Evolutionary conservation across 2,797 vertebrate genomes (phyloP), one percentile per base, ranked within the genome.

Genomic region (Saguinus oedipus): DNA sequence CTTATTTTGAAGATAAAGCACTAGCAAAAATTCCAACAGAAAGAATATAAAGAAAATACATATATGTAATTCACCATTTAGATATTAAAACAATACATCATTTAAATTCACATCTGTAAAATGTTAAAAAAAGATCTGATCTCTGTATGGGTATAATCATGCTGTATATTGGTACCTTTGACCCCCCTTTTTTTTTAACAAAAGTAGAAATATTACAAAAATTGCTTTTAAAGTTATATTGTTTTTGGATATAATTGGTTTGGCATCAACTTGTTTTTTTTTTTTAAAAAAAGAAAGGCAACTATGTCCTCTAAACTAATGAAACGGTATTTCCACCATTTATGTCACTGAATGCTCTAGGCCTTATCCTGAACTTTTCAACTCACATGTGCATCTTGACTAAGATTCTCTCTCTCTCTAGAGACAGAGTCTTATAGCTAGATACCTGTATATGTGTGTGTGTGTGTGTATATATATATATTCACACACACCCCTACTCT

Each of bases 281-380:
- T 42, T 27, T n/a, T n/a, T n/a, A n/a, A n/a, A n/a, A 39, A 72
- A 68, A 36, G 87, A 17, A 59, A 53, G 9, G 6, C 92, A 53
- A 96, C n/a, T 92, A 46, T 88, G 2, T 74, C 20, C 70, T 95
- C 48, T 20, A 89, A 90, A 55, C 30, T 53, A 55, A 90, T 83
- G 50, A 97, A 93, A 26, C 46, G 42, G 42, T 91, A 81, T 59
- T 95, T 93, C 24, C 27, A 85, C 10, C 53, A 55, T 72, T 93
- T 95, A 95, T 96, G 95, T 88, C 53, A 81, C 44, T 26, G 93
- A 98, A 86, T 90, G 59, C 94, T 97, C 84, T 86, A 97, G 95
- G 93, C 68, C 70, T 46, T 94, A 30, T 5, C 13, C 44, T 98
- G 97, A 98, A 98, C 97, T 98, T 98, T 98, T 98, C 95, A 97